Evolutionary conservation across 1,140 invertebrate species (phyloP).

Genomic region (Papilio aristodemus): DNA sequence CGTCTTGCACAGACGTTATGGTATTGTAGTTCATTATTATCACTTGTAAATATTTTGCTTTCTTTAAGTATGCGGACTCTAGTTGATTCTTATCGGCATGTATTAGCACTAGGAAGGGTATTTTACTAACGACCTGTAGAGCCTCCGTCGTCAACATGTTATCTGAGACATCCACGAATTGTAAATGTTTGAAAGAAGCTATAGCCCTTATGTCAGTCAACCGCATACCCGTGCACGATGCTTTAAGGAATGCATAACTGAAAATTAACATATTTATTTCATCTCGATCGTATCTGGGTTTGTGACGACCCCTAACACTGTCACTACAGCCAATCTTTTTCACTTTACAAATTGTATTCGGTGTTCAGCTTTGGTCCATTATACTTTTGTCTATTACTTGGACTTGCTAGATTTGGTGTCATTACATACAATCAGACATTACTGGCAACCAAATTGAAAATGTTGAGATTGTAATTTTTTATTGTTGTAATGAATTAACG

Average conservation of each 20-base stretch:
- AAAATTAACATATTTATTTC: slow-evolving; percentile 36
- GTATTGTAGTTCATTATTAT: slow-evolving; percentile 78
- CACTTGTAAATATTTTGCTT: slow-evolving; percentile 80
- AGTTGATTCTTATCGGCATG: slow-evolving; percentile 78
- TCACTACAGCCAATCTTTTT: too few species aligned
- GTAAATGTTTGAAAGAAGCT: slow-evolving; percentile 75
- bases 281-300: background rate
- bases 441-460: too few species aligned
- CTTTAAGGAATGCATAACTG: slow-evolving; percentile 77
- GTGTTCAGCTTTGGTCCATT: too few species aligned
- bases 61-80: slow-evolving; percentile 68
- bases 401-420: too few species aligned
- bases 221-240: slow-evolving; percentile 63
- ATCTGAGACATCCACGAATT: slow-evolving; percentile 80
- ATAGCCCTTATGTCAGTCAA: slow-evolving; percentile 77
- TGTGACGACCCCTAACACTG: too few species aligned
- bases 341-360: too few species aligned
- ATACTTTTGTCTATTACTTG: too few species aligned
- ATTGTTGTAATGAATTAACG: too few species aligned
- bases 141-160: slow-evolving; percentile 75
- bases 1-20: slow-evolving; percentile 71
- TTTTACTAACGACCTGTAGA: slow-evolving; percentile 70
- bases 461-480: too few species aligned
- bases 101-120: slow-evolving; percentile 78
- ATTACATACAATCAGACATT: too few species aligned